Percentiles rank a stretch among this genome's conserved stretches.
Evolutionary conservation across 2,888 invertebrate species (phyloP).

Genomic region (Mythimna albipuncta): DNA sequence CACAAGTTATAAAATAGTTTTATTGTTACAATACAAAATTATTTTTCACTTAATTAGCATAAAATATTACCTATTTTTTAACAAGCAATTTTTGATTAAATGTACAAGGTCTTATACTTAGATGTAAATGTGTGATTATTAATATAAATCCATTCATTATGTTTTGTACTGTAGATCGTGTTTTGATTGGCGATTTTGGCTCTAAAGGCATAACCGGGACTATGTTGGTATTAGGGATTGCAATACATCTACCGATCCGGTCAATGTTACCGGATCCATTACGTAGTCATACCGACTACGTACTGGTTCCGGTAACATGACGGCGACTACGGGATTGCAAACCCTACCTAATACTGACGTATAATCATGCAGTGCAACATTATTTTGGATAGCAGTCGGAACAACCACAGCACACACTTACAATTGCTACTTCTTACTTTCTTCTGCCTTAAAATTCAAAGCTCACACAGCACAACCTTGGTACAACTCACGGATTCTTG

Average conservation of each 20-base stretch:
- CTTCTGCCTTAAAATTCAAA: constrained; percentile 1
- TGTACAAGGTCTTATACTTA: constrained; percentile 18
- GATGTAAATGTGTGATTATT: constrained; percentile 6
- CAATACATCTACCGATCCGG: too few relatives aligned
- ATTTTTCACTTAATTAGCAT: constrained; percentile 35
- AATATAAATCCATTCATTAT: constrained; percentile 12
- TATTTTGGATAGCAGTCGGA: background rate
- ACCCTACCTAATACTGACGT: background rate
- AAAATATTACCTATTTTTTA: constrained; percentile 20
- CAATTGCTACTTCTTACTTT: background rate
- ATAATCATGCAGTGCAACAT: background rate
- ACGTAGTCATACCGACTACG: too few relatives aligned
- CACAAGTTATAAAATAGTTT: constrained; percentile 60
- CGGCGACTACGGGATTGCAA: background rate
- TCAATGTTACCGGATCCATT: too few relatives aligned
- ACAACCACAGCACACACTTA: background rate
- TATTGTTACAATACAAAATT: constrained; percentile 55
- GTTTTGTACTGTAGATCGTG: constrained; percentile 3
- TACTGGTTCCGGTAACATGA: background rate
- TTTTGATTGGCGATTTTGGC: constrained; percentile 4
- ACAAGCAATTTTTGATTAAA: constrained; percentile 27
- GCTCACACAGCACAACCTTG: constrained; percentile 2
- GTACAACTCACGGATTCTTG: background rate
- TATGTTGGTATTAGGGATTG: too few relatives aligned
- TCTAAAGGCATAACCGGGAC: background rate